Evolutionary conservation across 1,140 invertebrate genomes (phyloP).

Genomic region (Rhizoglyphus robini): DNA sequence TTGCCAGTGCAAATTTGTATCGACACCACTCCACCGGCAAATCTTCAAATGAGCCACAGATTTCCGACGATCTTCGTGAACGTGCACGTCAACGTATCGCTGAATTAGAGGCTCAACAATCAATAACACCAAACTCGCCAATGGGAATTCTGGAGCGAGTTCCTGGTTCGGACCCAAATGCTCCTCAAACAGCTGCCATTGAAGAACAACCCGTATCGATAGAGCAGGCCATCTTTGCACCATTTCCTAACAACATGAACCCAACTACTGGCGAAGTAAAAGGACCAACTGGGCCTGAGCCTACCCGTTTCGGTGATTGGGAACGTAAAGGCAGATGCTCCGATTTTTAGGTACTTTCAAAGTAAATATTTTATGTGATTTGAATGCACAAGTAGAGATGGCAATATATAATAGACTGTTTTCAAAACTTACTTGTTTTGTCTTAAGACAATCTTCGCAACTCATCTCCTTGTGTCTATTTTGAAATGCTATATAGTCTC

Average conservation of each 20-base stretch:
- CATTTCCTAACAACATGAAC: slow-evolving; percentile 76
- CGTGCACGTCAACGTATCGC: not conserved
- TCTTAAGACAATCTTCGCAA: too few relatives aligned
- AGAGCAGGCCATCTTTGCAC: slow-evolving; percentile 44
- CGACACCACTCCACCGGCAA: too few relatives aligned
- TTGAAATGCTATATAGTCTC: too few relatives aligned
- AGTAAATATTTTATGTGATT: not conserved
- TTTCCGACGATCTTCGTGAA: too few relatives aligned
- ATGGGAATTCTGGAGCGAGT: slow-evolving; percentile 16
- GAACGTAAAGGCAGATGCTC: slow-evolving; percentile 91
- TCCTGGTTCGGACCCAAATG: not conserved
- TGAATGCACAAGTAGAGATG: too few relatives aligned
- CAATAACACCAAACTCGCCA: slow-evolving; percentile 16
- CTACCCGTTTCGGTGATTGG: slow-evolving; percentile 98
- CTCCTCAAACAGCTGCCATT: not conserved
- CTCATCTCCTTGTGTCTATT: too few relatives aligned
- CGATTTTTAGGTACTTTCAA: slow-evolving; percentile 62
- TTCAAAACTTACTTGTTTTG: too few relatives aligned
- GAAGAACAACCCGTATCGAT: not conserved
- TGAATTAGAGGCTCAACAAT: not conserved
- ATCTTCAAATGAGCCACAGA: too few relatives aligned
- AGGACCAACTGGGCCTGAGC: slow-evolving; percentile 90
- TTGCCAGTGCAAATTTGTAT: too few relatives aligned
- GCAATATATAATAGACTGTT: too few relatives aligned
- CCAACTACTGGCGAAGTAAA: slow-evolving; percentile 84